These are phyloP conservation scores for Progne subis DNA, from an alignment of 2,113 vertebrate genomes.

Conservation along the genomic window DNA sequence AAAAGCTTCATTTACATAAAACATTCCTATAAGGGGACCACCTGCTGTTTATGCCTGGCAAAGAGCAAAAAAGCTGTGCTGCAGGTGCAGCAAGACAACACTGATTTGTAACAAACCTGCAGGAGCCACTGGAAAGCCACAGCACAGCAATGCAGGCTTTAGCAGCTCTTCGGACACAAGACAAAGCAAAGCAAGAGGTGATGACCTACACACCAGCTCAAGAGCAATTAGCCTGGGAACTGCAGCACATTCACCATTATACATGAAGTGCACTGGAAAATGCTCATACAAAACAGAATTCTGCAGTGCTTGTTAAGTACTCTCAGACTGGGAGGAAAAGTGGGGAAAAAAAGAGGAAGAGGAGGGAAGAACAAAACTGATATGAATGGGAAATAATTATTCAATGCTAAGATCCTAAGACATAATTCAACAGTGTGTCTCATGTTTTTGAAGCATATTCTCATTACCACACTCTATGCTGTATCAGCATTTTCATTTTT, in stretches of 20 bases:
- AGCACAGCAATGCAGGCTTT: background rate
- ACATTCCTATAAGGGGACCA: background rate
- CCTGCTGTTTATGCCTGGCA: constrained; percentile 33
- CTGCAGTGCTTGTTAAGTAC: background rate
- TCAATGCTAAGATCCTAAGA: background rate
- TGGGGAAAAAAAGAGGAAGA: background rate
- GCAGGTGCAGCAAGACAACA: background rate
- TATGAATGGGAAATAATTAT: background rate
- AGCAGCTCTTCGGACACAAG: constrained; percentile 18
- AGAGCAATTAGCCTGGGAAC: constrained; percentile 36
- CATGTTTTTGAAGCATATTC: constrained; percentile 37
- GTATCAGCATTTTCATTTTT: constrained; percentile 68
- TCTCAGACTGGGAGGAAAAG: background rate
- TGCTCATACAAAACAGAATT: background rate
- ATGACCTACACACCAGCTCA: constrained; percentile 33
- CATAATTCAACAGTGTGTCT: constrained; percentile 23
- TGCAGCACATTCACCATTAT: background rate
- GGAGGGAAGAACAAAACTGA: background rate
- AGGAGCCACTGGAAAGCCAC: constrained; percentile 10
- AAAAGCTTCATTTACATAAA: background rate
- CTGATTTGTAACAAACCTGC: background rate
- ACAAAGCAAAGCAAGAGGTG: constrained; percentile 29
- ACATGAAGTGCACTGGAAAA: constrained; percentile 5
- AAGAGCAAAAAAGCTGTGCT: background rate
- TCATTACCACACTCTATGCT: constrained; percentile 39